Conservation (phyloP, 1,140 invertebrate genomes). For the Apis cerana region DNA sequence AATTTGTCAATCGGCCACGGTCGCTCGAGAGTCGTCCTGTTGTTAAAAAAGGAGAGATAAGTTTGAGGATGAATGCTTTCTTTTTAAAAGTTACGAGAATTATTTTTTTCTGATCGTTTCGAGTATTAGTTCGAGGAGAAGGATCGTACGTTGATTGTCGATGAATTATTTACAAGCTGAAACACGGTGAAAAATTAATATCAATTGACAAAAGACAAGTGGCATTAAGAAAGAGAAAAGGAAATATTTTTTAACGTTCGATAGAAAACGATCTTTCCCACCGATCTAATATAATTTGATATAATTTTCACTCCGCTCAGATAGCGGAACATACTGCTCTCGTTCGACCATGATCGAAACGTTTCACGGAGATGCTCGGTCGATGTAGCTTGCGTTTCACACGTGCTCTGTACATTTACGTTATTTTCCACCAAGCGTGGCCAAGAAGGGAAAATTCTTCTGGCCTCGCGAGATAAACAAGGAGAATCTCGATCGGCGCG, state of each 20-base stretch:
- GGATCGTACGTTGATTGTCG: not conserved
- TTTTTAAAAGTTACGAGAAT: too few species aligned
- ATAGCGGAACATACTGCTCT: not conserved
- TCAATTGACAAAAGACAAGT: too few species aligned
- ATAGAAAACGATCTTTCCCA: not conserved
- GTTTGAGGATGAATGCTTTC: not conserved
- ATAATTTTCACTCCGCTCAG: not conserved
- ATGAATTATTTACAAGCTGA: too few species aligned
- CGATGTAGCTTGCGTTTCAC: slow-evolving; percentile 17
- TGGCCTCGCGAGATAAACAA: not conserved
- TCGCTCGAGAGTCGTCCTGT: not conserved
- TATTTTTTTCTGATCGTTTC: not conserved
- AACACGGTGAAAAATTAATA: too few species aligned
- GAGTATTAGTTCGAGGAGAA: not conserved
- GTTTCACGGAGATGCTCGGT: slow-evolving; percentile 19
- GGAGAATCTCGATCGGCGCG: not conserved
- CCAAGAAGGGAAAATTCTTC: not conserved
- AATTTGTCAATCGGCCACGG: not conserved
- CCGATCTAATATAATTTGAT: not conserved
- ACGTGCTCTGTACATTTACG: slow-evolving; percentile 27
- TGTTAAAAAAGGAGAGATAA: too few species aligned
- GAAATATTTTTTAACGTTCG: not conserved
- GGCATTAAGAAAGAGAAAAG: too few species aligned
- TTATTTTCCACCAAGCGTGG: slow-evolving; percentile 21
- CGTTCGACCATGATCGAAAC: slow-evolving; percentile 18